A percentile compares a stretch with the other conserved stretches of the same genome.
Evolutionary conservation across 2,888 invertebrate species (phyloP).

Genomic region (Blastobasis adustella): DNA sequence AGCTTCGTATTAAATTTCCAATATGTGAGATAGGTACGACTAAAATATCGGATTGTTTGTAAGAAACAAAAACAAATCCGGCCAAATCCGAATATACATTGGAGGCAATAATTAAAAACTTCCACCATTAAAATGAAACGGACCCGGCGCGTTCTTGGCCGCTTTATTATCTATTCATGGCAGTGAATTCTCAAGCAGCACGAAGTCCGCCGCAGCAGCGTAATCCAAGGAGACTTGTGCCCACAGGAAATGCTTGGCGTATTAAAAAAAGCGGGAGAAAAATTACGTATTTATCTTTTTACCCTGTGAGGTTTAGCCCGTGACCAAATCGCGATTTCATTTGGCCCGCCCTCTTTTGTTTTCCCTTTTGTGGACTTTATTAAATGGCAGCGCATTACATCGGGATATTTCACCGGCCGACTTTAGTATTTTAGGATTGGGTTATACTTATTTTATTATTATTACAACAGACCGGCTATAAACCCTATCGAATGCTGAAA

Average conservation of each 20-base stretch:
- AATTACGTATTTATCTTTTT: constrained; percentile 29
- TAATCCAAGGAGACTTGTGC: constrained; percentile 31
- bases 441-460: too few relatives aligned
- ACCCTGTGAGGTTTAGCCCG: constrained; percentile 16
- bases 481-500: too few relatives aligned
- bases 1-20: too few relatives aligned
- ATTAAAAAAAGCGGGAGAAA: constrained; percentile 31
- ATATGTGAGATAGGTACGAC: too few relatives aligned
- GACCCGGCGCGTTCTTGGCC: too few relatives aligned
- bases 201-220: constrained; percentile 22
- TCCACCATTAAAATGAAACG: too few relatives aligned
- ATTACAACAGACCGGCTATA: too few relatives aligned
- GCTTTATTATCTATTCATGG: constrained; percentile 42
- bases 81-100: too few relatives aligned
- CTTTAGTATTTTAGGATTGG: too few relatives aligned
- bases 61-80: too few relatives aligned
- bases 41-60: too few relatives aligned
- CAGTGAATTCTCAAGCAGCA: constrained; percentile 34
- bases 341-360: constrained; percentile 5
- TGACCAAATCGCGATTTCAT: constrained; percentile 11
- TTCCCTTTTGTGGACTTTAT: constrained; percentile 14
- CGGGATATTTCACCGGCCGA: constrained; percentile 1
- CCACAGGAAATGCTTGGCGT: constrained; percentile 31
- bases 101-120: too few relatives aligned
- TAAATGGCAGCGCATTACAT: constrained; percentile 6